Evolutionary conservation across 2,797 vertebrate genomes (phyloP), one percentile per base, ranked within the genome.

Genomic region (Ibycter americanus): DNA sequence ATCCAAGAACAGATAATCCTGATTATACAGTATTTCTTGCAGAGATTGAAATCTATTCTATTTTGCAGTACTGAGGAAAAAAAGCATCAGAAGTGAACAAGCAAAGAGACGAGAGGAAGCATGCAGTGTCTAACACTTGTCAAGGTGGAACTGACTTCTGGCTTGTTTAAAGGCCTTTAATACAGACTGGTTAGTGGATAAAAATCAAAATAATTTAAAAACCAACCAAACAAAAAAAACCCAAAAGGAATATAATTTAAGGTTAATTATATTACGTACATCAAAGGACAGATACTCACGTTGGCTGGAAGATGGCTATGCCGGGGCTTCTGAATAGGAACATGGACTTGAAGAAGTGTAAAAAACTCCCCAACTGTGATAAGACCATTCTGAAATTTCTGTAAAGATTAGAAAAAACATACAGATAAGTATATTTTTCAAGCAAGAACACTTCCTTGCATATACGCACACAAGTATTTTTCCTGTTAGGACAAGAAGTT

Each of bases 361-460:
- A 99, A 98, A 95, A 99, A 99, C 95, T 99, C 99, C 9, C 97
- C 97, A 71, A 99, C 97, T 3, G 99, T 99, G 80, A 99, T 98
- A 77, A 97, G 97, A 73, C 99, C 99, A 27, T 98, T 98, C 76
- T 98, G 98, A 46, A 99, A 97, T 98, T 99, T 99, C 99, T 99
- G 97, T 47, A 86, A 93, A 40, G 92, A 76, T 95, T 73, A 96
- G 40, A 77, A 91, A 52, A 44, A 47, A 59, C 2, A 6, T 0
- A 61, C 17, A 61, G 40, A 7, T 95, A 21, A 82, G 63, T 3
- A n/a, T 8, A 27, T 44, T 63, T 78, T 27, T 46, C 42, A 89
- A 73, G 32, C 27, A 52, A 79, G 54, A 76, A 56, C 0, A 1
- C 40, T 34, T 16, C 46, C 29, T 56, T n/a, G 46, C 63, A 58